Base-by-base conservation (phyloP, 2,113 vertebrate genomes). In the Hippocampus comes region DNA sequence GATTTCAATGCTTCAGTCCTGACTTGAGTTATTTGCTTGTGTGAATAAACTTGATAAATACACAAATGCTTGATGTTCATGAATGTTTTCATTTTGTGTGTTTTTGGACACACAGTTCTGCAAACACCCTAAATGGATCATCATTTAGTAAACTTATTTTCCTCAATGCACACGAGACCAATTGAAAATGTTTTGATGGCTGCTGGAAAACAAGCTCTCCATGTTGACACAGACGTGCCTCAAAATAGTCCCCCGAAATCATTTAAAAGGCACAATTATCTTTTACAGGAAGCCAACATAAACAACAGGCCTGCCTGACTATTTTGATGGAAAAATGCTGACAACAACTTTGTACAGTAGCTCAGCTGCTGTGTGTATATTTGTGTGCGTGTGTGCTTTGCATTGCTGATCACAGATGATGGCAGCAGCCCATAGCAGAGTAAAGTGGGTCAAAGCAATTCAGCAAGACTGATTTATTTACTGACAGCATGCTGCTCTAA, bases 281-380 rank as follows among this genome's bases (percentile, higher is more conserved):
- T 75, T 65, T 75, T 73, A 73, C 25, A 66, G 15, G 51, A 38
- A 55, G 74, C 85, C 87, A 87, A 82, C 61, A 79, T 84, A 86
- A 88, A 84, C 79, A 85, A 65, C 64, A 71, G 43, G n/a, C 41
- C 11, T 25, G 56, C 41, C 12, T 25, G 25, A 59, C 23, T 59
- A 51, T 46, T 59, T 41, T 66, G 53, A 73, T 30, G 42, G 27
- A 63, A 25, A 64, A 38, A 56, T 10, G 51, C 71, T 67, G 64
- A 56, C 27, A 23, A 42, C 38, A 23, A 12, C 30, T 76, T 73
- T 70, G 57, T 69, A 9, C 25, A 61, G 82, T 23, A 66, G 68
- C 55, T 18, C 41, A 23, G 64, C 27, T 57, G 42, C 38, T 60
- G 64, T 14, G 49, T 46, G 63, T 56, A 74, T 71, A 67, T 70